Conservation (phyloP, 92 coral and sea anemone genomes). For the Epizoanthus scotinus region DNA sequence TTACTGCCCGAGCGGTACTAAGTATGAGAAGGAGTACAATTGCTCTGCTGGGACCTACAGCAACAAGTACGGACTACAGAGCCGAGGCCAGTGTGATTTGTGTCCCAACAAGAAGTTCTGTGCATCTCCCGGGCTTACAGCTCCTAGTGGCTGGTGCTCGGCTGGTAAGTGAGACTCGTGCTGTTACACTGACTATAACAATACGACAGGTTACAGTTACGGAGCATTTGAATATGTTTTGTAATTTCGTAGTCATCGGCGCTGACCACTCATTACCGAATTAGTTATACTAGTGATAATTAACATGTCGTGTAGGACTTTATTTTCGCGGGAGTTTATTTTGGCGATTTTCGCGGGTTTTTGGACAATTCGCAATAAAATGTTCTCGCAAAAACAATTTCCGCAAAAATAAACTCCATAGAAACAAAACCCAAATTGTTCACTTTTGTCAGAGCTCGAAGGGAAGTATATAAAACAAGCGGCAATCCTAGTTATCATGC, state of each 20-base stretch:
- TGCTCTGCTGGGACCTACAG: slow-evolving; percentile 96
- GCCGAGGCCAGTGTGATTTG: slow-evolving; percentile 55
- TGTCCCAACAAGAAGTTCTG: slow-evolving; percentile 88
- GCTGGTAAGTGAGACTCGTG: slow-evolving; percentile 61
- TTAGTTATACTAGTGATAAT: neutral
- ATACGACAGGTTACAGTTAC: no score
- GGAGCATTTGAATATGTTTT: neutral
- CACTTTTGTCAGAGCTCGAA: no score
- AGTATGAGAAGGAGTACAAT: slow-evolving; percentile 72
- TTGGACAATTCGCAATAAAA: no score
- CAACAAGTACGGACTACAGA: slow-evolving; percentile 68
- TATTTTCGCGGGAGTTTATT: no score
- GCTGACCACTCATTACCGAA: neutral
- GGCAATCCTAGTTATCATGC: no score
- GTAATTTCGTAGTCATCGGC: no score
- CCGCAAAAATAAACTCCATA: no score
- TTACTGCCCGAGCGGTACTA: slow-evolving; percentile 92
- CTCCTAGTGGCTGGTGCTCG: slow-evolving; percentile 73
- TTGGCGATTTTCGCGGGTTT: no score
- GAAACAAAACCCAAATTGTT: no score
- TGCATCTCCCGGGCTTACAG: slow-evolving; percentile 73
- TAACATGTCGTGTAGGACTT: no score
- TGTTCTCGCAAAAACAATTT: no score
- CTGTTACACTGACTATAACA: neutral
- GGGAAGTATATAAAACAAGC: no score